phyloP scores from a whole-genome alignment of 2,888 invertebrate genomes.

The Embidobia sp. region DNA sequence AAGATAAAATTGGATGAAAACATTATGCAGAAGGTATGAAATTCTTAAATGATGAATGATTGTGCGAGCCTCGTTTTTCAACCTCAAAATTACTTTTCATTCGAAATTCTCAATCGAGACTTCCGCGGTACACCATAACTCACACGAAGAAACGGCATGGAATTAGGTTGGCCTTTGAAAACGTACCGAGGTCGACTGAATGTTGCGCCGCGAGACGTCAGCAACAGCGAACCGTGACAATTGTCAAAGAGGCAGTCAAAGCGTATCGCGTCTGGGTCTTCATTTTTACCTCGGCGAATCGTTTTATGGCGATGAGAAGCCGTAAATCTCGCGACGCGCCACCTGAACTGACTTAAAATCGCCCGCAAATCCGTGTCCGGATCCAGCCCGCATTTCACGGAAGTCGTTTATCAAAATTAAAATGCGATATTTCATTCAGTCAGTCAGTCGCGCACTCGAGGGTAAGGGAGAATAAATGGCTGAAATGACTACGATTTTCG shows the following conservation, averaged over 20 bases:
- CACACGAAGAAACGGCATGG: no score
- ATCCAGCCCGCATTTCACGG: slow-evolving; percentile 17
- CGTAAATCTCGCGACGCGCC: slow-evolving; percentile 46
- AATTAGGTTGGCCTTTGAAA: no score
- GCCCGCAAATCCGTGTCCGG: slow-evolving; percentile 1
- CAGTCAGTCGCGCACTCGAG: no score
- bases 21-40: no score
- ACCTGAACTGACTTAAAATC: slow-evolving; percentile 17
- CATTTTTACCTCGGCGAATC: slow-evolving; percentile 18
- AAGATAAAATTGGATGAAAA: no score
- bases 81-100: no score
- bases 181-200: no score
- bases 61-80: no score
- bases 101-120: no score
- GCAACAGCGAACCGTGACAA: slow-evolving; percentile 9
- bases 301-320: slow-evolving; percentile 52
- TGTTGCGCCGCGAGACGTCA: no score
- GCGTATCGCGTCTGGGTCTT: slow-evolving; percentile 7
- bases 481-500: background rate
- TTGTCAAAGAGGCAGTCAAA: slow-evolving; percentile 10
- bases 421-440: slow-evolving; percentile 30
- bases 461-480: background rate
- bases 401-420: slow-evolving; percentile 49
- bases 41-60: no score
- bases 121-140: no score